Evolutionary conservation across 1,140 invertebrate genomes (phyloP).

Genomic region (Drosophila persimilis): DNA sequence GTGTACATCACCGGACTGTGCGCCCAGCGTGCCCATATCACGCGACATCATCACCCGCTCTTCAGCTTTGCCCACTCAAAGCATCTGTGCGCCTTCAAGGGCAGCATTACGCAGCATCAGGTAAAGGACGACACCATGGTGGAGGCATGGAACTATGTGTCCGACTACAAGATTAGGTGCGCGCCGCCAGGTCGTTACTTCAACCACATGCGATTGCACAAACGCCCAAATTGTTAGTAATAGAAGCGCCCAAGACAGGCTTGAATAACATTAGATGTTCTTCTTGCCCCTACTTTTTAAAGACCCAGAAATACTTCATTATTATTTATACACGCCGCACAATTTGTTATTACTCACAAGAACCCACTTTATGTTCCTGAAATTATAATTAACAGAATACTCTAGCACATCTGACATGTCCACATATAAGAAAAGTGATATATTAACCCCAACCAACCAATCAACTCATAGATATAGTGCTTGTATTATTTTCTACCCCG

Average conservation of each 20-base stretch:
- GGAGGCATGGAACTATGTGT: conserved; percentile 72
- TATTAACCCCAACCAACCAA: too few relatives aligned
- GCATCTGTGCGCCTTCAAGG: conserved; percentile 67
- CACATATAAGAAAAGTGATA: too few relatives aligned
- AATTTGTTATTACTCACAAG: too few relatives aligned
- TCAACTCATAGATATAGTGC: too few relatives aligned
- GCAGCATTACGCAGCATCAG: conserved; percentile 74
- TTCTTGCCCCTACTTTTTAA: too few relatives aligned
- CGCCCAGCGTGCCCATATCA: conserved; percentile 62
- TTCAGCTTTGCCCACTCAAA: conserved; percentile 65
- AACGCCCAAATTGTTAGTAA: conserved; percentile 50
- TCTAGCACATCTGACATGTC: too few relatives aligned
- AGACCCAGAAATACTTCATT: too few relatives aligned
- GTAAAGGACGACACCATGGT: conserved; percentile 69
- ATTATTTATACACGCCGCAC: too few relatives aligned
- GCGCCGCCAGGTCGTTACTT: conserved; percentile 70
- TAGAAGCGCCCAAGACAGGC: background rate
- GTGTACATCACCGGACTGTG: conserved; percentile 91
- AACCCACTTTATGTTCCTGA: too few relatives aligned
- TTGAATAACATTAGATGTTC: too few relatives aligned
- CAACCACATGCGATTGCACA: conserved; percentile 64
- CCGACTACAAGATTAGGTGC: conserved; percentile 70
- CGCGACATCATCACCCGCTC: conserved; percentile 62
- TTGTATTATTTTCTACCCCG: too few relatives aligned
- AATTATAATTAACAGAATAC: too few relatives aligned